These are phyloP conservation scores for Thamnophis sirtalis DNA, from an alignment of 2,113 vertebrate species.

Conservation along the genomic window DNA sequence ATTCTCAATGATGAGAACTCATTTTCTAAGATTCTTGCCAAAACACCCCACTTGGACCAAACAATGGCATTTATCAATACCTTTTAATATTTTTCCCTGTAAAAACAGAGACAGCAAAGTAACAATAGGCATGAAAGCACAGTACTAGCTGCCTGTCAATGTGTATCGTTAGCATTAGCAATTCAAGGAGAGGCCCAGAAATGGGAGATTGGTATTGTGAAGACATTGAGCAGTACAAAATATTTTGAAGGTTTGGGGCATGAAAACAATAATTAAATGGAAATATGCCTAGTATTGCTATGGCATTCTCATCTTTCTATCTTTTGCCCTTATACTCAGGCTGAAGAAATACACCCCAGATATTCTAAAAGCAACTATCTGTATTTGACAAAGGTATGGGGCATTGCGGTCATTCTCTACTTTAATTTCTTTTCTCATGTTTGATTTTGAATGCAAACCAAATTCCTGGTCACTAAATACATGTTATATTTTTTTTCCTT, in stretches of 20 bases:
- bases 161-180: background rate
- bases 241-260: constrained; percentile 13
- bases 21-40: background rate
- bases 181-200: background rate
- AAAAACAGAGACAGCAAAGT: background rate
- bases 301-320: constrained; percentile 42
- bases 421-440: constrained; percentile 2
- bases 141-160: background rate
- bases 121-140: background rate
- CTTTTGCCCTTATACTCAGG: constrained; percentile 70
- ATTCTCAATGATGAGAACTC: background rate
- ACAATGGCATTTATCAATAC: background rate
- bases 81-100: background rate
- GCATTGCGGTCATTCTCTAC: background rate
- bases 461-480: constrained; percentile 38
- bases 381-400: constrained; percentile 88
- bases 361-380: constrained; percentile 92
- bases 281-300: constrained; percentile 4
- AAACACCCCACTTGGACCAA: background rate
- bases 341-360: constrained; percentile 83
- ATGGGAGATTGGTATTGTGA: background rate
- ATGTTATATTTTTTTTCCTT: constrained; percentile 43
- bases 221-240: background rate
- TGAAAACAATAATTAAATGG: background rate
- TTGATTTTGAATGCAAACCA: background rate